phyloP scores from a whole-genome alignment of 2,797 vertebrate species.

The Adelosebastes latens region DNA sequence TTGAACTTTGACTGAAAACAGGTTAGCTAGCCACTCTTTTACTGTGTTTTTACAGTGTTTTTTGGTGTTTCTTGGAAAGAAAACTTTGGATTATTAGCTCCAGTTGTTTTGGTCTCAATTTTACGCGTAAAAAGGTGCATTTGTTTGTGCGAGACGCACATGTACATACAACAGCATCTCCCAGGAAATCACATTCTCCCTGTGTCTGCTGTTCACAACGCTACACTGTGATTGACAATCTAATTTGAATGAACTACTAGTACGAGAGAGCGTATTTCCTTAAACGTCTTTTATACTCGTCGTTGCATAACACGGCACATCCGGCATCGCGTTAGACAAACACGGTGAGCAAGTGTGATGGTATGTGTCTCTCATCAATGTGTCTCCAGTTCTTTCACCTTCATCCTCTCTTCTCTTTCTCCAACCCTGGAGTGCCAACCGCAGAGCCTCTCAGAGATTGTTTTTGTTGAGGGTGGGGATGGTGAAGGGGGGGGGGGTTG shows the following conservation, averaged over 20 bases:
- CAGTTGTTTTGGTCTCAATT: background rate
- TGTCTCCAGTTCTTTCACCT: constrained; percentile 21
- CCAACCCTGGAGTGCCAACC: constrained; percentile 19
- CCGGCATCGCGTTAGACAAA: constrained; percentile 44
- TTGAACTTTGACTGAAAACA: background rate
- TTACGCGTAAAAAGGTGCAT: background rate
- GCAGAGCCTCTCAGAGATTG: constrained; percentile 47
- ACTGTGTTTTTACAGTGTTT: background rate
- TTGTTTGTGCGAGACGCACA: background rate
- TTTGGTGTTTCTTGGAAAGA: background rate
- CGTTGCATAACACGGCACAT: constrained; percentile 41
- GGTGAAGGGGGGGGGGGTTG: no score
- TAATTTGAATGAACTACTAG: background rate
- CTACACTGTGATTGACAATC: constrained; percentile 4
- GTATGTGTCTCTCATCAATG: constrained; percentile 22
- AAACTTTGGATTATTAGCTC: background rate
- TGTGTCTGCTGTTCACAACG: background rate
- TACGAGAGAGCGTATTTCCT: constrained; percentile 23
- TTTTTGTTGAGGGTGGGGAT: constrained; percentile 44
- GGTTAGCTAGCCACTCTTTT: background rate
- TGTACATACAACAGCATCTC: background rate
- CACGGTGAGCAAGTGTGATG: constrained; percentile 30
- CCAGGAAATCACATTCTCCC: background rate
- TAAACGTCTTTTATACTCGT: constrained; percentile 7
- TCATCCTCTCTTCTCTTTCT: background rate